Evolutionary conservation across 2,888 invertebrate genomes (phyloP), one percentile per base, ranked within the genome.

Genomic region (Tinea pellionella): DNA sequence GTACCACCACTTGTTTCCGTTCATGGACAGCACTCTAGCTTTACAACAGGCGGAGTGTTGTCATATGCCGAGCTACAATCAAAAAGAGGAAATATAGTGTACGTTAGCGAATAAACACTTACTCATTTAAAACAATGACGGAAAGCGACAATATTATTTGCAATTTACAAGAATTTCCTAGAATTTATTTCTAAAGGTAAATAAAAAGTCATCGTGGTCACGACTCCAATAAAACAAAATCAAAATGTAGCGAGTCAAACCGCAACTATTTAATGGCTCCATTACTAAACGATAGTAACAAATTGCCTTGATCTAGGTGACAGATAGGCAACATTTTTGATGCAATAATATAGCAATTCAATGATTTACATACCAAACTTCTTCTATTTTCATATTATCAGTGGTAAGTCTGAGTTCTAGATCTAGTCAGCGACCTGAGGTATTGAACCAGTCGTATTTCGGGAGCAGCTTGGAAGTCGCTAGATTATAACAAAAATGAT

Each of bases 221-320:
- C 47, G 16, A 16, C 13, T 16, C 47, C 47, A 47, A 47, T 47
- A 47, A 15, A 47, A 13, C 47, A 15, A 16, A 30, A 13, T 75
- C 78, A 76, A 80, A 81, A 77, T 77, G 72, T 77, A 77, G 74
- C 71, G 73, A 75, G 73, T 71, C 69, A 69, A 67, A 81, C 80
- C 81, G 77, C 82, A 79, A 77, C 75, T 74, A 78, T 79, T 83
- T 80, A 79, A 82, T 79, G 77, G 74, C 70, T 74, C 76, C 78
- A 83, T 84, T 82, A 84, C 80, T 80, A 79, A 78, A 77, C 79
- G 83, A 82, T 81, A 80, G 81, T 78, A 69, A 83, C 82, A 82
- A 83, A 83, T 82, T 74, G 75, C 73, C 76, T 15, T 70, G 71
- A 62, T 61, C 67, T 71, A 68, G 71, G 68, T 70, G 71, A 62